A percentile compares a stretch with the other conserved stretches of the same genome.
These are phyloP conservation scores for Phenacoccus solenopsis DNA, from an alignment of 1,140 invertebrate genomes.

Conservation along the genomic window DNA sequence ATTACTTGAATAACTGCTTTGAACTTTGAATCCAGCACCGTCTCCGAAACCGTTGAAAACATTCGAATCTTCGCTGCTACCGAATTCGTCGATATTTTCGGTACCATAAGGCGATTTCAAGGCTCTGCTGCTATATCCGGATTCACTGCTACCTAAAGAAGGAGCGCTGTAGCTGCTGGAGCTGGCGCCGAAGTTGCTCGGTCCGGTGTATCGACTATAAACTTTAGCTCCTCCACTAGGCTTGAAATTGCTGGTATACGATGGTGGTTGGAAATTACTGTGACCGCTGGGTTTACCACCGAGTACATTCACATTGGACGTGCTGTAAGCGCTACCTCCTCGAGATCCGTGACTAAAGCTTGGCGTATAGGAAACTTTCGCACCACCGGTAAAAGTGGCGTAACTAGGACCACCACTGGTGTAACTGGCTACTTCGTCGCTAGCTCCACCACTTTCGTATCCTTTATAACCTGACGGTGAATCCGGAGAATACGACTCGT, in stretches of 20 bases:
- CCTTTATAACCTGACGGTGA: not conserved
- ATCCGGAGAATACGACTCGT: not conserved
- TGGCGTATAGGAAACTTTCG: not conserved
- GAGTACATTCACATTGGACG: not conserved
- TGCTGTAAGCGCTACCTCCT: not conserved
- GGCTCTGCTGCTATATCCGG: slow-evolving; percentile 5
- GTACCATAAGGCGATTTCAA: not conserved
- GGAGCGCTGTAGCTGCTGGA: not conserved
- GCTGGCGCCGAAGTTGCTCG: not conserved
- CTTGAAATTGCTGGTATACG: not conserved
- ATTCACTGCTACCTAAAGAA: not conserved
- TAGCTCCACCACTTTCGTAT: not conserved
- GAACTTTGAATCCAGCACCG: slow-evolving; percentile 5
- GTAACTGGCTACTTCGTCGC: slow-evolving; percentile 7
- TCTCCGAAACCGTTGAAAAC: not conserved
- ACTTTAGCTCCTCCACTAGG: not conserved
- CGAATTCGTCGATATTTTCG: not conserved
- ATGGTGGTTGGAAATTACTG: not conserved
- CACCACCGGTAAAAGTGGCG: not conserved
- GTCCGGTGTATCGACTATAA: not conserved
- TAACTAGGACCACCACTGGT: not conserved
- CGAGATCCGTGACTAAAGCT: not conserved
- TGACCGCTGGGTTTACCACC: not conserved
- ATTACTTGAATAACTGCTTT: slow-evolving; percentile 12
- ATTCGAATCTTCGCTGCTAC: not conserved